phyloP scores from a whole-genome alignment of 2,797 vertebrate species.

The Hippocampus kuda region DNA sequence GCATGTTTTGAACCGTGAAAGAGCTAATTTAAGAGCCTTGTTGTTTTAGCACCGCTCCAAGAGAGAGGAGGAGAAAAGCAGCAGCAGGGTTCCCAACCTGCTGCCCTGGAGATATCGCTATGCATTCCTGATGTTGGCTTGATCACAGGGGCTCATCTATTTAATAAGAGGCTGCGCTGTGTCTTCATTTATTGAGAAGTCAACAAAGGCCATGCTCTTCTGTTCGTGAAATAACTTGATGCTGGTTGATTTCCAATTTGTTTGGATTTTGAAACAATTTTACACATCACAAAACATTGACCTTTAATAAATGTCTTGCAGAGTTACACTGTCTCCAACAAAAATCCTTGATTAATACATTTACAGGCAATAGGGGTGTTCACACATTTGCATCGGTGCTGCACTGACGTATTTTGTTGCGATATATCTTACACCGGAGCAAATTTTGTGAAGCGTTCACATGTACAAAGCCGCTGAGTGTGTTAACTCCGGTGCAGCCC shows the following conservation, averaged over 20 bases:
- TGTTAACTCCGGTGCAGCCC: too few species aligned
- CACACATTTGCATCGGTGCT: too few species aligned
- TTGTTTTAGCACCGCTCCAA: slow-evolving; percentile 47
- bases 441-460: too few species aligned
- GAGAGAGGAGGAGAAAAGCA: slow-evolving; percentile 14
- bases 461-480: too few species aligned
- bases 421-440: too few species aligned
- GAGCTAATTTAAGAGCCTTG: slow-evolving; percentile 45
- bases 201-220: not conserved
- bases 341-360: not conserved
- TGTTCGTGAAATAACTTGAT: not conserved
- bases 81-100: slow-evolving; percentile 37
- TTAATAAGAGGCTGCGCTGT: slow-evolving; percentile 18
- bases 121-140: slow-evolving; percentile 42
- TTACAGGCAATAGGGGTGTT: too few species aligned
- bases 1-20: slow-evolving; percentile 32
- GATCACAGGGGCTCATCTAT: slow-evolving; percentile 33
- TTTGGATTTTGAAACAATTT: too few species aligned
- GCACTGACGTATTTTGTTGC: too few species aligned
- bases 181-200: slow-evolving; percentile 9
- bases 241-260: too few species aligned
- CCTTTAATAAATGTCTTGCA: not conserved
- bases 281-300: not conserved
- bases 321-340: not conserved
- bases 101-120: slow-evolving; percentile 42